A percentile compares a stretch with the other conserved stretches of the same genome.
These are phyloP conservation scores for Spatulosminthurus flaviceps DNA, from an alignment of 2,888 invertebrate species.

Conservation along the genomic window DNA sequence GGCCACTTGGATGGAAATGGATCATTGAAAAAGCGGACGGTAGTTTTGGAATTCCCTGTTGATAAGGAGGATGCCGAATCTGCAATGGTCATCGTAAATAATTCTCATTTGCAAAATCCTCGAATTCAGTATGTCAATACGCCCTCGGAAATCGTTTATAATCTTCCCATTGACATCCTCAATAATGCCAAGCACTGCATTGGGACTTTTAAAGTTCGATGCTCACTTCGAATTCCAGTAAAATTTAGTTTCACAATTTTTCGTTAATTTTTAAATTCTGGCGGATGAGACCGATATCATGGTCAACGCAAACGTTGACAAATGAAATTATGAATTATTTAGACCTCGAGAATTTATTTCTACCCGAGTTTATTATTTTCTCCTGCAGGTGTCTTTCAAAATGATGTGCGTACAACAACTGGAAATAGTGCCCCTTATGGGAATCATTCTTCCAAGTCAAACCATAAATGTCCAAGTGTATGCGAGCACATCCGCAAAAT, in stretches of 20 bases:
- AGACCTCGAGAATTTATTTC: too few species aligned
- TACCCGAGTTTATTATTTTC: not conserved
- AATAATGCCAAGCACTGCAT: not conserved
- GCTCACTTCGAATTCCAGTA: constrained; percentile 37
- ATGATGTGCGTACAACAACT: constrained; percentile 20
- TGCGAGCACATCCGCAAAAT: not conserved
- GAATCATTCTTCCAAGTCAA: constrained; percentile 31
- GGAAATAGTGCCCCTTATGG: constrained; percentile 28
- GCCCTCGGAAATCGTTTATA: constrained; percentile 30
- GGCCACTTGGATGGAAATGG: not conserved
- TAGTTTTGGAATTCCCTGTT: constrained; percentile 27
- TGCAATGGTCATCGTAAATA: constrained; percentile 27
- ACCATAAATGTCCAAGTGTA: constrained; percentile 25
- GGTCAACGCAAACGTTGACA: too few species aligned
- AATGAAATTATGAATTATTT: too few species aligned
- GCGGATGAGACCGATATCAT: too few species aligned
- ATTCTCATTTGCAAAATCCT: constrained; percentile 15
- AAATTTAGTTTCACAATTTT: too few species aligned
- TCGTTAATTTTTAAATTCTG: too few species aligned
- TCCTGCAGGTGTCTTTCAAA: constrained; percentile 40
- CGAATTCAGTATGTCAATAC: constrained; percentile 40
- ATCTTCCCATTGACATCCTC: not conserved
- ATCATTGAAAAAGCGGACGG: not conserved
- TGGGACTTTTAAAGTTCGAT: constrained; percentile 32
- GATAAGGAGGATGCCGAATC: constrained; percentile 24